Evolutionary conservation across 2,797 vertebrate genomes (phyloP), one percentile per base, ranked within the genome.

Genomic region (Danio choprae): DNA sequence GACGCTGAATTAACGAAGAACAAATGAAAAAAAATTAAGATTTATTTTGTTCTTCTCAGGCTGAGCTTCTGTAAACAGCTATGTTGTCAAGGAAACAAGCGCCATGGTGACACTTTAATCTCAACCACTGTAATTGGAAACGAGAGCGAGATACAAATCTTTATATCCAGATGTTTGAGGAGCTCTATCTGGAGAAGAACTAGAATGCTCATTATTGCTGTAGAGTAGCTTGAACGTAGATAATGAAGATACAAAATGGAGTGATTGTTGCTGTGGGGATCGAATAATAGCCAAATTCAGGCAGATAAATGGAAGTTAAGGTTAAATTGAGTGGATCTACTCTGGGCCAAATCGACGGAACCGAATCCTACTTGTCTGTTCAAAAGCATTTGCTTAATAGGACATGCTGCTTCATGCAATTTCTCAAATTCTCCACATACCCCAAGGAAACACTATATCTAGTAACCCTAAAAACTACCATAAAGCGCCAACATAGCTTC

Each of bases 41-140:
- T 83, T 89, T 92, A 90, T 40, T 70, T 46, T 5, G 3, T 29
- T 36, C 41, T 44, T 69, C 46, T 22, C 87, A 91, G 90, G 90
- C 87, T 89, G 84, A 82, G 86, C 75, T 86, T 87, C 89, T 86
- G 90, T 90, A 86, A 91, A 90, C 81, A 79, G 86, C 51, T 65
- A 85, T 86, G 92, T 93, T 91, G 92, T 91, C 93, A 93, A 91
- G 91, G 92, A 91, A 93, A 94, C 92, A 87, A 90, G 91, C 86
- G 83, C 89, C 88, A 89, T 84, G 59, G 84, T 84, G 82, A 91
- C 89, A 90, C 90, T 88, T 92, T 93, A 92, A 92, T 92, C 93
- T 91, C 88, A 83, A 87, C 84, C 87, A 92, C 89, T 88, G 89
- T 90, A 92, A 93, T 91, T 93, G 91, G 91, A 92, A 92, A 90